phyloP scores from a whole-genome alignment of 2,797 vertebrate genomes.

The Garrulus glandarius region DNA sequence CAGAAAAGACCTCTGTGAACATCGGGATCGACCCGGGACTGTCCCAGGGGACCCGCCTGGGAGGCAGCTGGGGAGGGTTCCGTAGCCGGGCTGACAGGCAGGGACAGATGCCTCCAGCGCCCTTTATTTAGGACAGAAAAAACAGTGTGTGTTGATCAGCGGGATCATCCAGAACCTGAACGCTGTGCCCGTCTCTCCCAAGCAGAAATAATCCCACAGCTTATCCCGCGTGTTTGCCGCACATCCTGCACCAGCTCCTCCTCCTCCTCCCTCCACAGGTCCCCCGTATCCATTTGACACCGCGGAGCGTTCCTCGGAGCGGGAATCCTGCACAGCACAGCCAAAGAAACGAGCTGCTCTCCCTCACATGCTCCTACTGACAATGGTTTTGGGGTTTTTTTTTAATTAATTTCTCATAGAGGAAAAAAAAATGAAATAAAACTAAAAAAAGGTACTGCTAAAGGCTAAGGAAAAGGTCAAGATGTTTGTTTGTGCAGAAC shows the following conservation, averaged over 20 bases:
- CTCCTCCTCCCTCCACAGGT: not conserved
- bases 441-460: slow-evolving; percentile 34
- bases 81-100: not conserved
- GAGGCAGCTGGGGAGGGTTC: not conserved
- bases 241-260: not conserved
- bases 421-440: not conserved
- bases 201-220: not conserved
- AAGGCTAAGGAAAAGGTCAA: slow-evolving; percentile 70
- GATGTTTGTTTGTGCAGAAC: slow-evolving; percentile 66
- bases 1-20: not conserved
- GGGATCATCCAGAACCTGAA: not conserved
- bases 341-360: not conserved
- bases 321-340: slow-evolving; percentile 9
- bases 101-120: not conserved
- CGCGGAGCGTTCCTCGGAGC: not conserved
- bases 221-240: not conserved
- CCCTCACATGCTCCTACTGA: not conserved
- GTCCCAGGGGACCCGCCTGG: accelerated
- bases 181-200: not conserved
- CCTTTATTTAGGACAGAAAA: not conserved
- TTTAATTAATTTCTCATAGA: not conserved
- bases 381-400: not conserved
- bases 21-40: accelerated
- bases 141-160: not conserved
- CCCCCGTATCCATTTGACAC: not conserved